These are phyloP conservation scores for Pelochelys cantorii DNA, from an alignment of 2,797 vertebrate genomes.

Conservation along the genomic window DNA sequence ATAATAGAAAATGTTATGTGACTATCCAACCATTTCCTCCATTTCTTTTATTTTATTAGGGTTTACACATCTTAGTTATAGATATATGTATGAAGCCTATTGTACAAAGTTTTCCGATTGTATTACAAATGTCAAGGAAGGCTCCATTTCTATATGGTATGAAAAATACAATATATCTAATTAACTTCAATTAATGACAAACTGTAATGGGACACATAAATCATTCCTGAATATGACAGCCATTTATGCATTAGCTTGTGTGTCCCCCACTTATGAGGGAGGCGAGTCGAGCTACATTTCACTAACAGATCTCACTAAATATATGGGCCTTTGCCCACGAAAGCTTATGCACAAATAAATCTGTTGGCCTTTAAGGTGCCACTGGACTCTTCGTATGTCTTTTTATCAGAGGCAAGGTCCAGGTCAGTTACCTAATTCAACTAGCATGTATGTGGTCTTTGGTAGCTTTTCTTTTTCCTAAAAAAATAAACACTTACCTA, in stretches of 20 bases:
- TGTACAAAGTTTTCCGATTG: too few relatives aligned
- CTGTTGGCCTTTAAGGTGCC: too few relatives aligned
- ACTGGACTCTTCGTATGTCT: not conserved
- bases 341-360: too few relatives aligned
- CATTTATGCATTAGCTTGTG: constrained; percentile 13
- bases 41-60: fast-evolving
- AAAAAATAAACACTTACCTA: not conserved
- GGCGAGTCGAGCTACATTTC: not conserved
- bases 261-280: not conserved
- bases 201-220: constrained; percentile 23
- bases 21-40: not conserved
- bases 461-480: constrained; percentile 29
- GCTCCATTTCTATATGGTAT: not conserved
- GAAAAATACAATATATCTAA: not conserved
- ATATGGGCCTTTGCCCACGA: not conserved
- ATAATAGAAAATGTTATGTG: too few relatives aligned
- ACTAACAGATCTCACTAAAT: constrained; percentile 26
- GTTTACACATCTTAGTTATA: not conserved
- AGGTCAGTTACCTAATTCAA: not conserved
- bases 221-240: not conserved
- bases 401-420: not conserved
- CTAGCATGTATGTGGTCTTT: not conserved
- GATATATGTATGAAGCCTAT: not conserved
- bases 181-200: constrained; percentile 46
- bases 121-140: not conserved